These are phyloP conservation scores for Poecilia picta DNA, from an alignment of 2,797 vertebrate species.

Conservation along the genomic window DNA sequence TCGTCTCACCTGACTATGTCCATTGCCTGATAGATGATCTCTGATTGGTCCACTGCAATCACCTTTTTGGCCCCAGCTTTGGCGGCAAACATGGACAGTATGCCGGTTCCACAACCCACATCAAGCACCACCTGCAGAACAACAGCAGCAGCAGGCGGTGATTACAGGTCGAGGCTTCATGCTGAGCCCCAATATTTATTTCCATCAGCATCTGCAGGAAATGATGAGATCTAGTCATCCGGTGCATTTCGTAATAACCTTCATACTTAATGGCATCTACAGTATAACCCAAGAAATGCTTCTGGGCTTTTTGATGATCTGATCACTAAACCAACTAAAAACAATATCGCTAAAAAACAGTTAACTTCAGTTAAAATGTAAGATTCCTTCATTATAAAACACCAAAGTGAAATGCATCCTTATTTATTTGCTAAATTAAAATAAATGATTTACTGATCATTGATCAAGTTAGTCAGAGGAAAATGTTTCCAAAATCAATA, in stretches of 20 bases:
- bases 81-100: conserved; percentile 96
- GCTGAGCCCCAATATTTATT: not conserved
- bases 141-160: not conserved
- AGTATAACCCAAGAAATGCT: not conserved
- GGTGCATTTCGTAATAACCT: not conserved
- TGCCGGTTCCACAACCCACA: conserved; percentile 95
- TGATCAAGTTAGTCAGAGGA: not conserved
- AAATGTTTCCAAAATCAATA: not conserved
- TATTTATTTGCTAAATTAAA: not conserved
- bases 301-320: not conserved
- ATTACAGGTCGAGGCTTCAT: not conserved
- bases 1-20: conserved; percentile 91
- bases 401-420: too few species aligned
- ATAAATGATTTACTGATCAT: not conserved
- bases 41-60: conserved; percentile 94
- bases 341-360: too few species aligned
- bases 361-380: too few species aligned
- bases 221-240: not conserved
- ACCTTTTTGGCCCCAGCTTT: conserved; percentile 90
- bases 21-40: conserved; percentile 96
- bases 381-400: too few species aligned
- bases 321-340: too few species aligned
- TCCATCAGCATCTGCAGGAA: too few species aligned
- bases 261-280: not conserved
- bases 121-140: conserved; percentile 90